These are phyloP conservation scores for Polypedilum pembai DNA, from an alignment of 1,140 invertebrate genomes.

Conservation along the genomic window DNA sequence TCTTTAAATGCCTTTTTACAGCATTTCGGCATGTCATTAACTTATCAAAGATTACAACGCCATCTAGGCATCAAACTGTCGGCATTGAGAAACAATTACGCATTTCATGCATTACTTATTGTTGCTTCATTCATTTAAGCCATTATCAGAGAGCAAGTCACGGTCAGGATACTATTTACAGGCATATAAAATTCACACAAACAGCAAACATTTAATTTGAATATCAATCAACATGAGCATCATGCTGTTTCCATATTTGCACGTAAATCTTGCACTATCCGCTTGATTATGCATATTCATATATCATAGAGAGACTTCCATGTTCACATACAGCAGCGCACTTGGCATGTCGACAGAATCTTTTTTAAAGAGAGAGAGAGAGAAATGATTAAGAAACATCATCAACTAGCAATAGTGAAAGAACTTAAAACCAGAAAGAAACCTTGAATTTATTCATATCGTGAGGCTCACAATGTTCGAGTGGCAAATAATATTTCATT, in stretches of 20 bases:
- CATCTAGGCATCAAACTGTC: background rate
- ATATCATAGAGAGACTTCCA: background rate
- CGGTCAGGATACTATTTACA: background rate
- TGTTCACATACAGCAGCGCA: background rate
- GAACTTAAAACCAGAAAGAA: conserved; percentile 16
- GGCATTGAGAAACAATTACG: background rate
- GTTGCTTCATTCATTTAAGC: background rate
- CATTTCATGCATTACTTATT: background rate
- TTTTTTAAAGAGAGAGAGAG: background rate
- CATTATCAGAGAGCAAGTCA: background rate
- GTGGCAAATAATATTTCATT: conserved; percentile 26
- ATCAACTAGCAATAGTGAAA: background rate
- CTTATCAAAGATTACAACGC: background rate
- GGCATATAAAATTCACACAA: conserved; percentile 1
- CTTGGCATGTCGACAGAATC: background rate
- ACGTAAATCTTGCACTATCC: background rate
- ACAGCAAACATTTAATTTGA: conserved; percentile 22
- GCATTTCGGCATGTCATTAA: background rate
- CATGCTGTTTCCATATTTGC: conserved; percentile 25
- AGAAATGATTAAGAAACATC: background rate
- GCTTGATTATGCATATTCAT: background rate
- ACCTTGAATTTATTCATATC: background rate
- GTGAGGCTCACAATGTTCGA: background rate
- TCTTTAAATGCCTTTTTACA: background rate
- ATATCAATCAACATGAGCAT: conserved; percentile 13